Evolutionary conservation across 1,140 invertebrate species (phyloP).

Genomic region (Zaprionus kolodkinae): DNA sequence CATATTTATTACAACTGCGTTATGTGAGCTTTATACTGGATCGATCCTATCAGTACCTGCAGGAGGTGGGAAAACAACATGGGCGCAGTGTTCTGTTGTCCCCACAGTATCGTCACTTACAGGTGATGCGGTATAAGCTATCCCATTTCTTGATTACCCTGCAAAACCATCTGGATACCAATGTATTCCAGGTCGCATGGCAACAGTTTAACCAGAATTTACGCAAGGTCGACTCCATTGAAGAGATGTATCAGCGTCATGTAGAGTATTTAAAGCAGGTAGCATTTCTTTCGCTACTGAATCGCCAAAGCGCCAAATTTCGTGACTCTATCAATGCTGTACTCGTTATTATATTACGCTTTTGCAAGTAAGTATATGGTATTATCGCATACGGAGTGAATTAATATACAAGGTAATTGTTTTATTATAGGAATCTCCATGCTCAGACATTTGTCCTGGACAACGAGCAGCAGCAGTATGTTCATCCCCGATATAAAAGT

Average conservation of each 20-base stretch:
- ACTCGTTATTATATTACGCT: conserved; percentile 89
- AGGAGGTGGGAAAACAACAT: conserved; percentile 84
- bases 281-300: conserved; percentile 88
- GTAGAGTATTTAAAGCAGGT: conserved; percentile 90
- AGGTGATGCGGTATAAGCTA: conserved; percentile 89
- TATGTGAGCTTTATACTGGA: conserved; percentile 90
- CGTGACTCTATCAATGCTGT: conserved; percentile 88
- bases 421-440: conserved; percentile 60
- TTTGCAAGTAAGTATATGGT: conserved; percentile 85
- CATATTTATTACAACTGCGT: conserved; percentile 90
- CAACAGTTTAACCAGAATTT: conserved; percentile 88
- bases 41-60: conserved; percentile 87
- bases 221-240: conserved; percentile 87
- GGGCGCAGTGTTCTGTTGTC: conserved; percentile 85
- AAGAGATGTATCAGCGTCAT: conserved; percentile 89
- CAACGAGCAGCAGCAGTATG: conserved; percentile 53
- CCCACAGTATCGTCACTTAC: conserved; percentile 87
- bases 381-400: neutral
- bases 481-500: conserved; percentile 73
- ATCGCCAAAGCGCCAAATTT: conserved; percentile 87
- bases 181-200: conserved; percentile 89
- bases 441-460: conserved; percentile 62
- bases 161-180: conserved; percentile 89
- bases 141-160: conserved; percentile 89
- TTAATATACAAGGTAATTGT: neutral